Base-by-base conservation (phyloP, 2,888 invertebrate genomes). In the Drosophila falleni region DNA sequence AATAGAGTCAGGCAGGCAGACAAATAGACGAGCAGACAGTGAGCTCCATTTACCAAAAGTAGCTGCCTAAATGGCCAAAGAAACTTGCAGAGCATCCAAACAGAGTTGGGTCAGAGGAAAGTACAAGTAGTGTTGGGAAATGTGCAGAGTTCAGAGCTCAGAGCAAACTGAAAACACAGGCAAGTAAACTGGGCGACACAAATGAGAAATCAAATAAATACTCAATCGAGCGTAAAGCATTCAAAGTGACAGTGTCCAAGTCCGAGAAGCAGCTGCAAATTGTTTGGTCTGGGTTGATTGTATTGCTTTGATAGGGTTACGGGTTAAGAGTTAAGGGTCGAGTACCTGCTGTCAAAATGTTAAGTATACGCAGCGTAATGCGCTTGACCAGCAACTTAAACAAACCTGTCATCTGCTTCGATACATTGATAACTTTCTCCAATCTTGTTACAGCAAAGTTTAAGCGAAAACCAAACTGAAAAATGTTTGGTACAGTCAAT, bases 161-260 rank as follows among this genome's bases (percentile, higher is more conserved):
- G 26, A 23, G 29, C 23, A 41, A 54, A 33, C 29, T 37, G 50
- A 49, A 47, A 53, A 39, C 23, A 39, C 23, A 62, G 46, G 46
- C 50, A 58, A 82, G 85, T 84, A 73, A 77, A 69, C 70, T 87
- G 70, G 71, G 71, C 80, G 89, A 89, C 87, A 87, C 87, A 90
- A 89, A 86, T 90, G 90, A 84, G 85, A 90, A 86, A 89, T 89
- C 89, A 90, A 86, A 86, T 86, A 90, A 89, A 86, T 83, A 89
- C 78, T 71, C 90, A 86, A 86, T 90, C 90, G 90, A 86, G 90
- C 85, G 90, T 78, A 71, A 86, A 75, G 73, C 84, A 86, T 87
- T 87, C 72, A 72, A 83, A 74, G 71, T 78, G 90, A 80, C 73
- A 74, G 65, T 68, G 64, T n/a, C n/a, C 60, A 65, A 29, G 59